Conservation (phyloP, 2,113 vertebrate genomes). For the Amblyornis subalaris region DNA sequence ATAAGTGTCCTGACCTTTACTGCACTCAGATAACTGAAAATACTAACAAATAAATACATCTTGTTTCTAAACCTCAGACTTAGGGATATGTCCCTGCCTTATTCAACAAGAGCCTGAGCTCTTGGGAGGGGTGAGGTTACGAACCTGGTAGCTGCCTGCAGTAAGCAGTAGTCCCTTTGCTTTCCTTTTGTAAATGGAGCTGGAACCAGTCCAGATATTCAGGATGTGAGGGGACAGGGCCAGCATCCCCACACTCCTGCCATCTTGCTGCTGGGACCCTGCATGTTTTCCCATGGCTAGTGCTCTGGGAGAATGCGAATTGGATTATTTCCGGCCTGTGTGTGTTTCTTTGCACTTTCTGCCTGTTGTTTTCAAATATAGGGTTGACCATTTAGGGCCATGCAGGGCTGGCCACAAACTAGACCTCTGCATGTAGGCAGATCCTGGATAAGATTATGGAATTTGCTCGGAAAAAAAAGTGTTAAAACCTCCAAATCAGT, state of each 20-base stretch:
- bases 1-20: slow-evolving; percentile 59
- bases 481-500: not conserved
- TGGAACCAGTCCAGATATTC: not conserved
- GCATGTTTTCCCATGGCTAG: not conserved
- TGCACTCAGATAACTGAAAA: slow-evolving; percentile 12
- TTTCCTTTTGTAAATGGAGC: not conserved
- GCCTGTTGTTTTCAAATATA: not conserved
- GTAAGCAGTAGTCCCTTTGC: not conserved
- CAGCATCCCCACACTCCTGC: not conserved
- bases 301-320: not conserved
- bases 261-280: not conserved
- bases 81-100: not conserved
- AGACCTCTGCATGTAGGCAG: not conserved
- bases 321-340: not conserved
- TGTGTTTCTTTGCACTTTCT: not conserved
- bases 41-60: slow-evolving; percentile 46
- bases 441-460: not conserved
- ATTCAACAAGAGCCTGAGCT: not conserved
- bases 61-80: slow-evolving; percentile 25
- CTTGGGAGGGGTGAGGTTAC: not conserved
- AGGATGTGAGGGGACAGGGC: not conserved
- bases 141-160: not conserved
- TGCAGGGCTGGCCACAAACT: not conserved
- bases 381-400: not conserved
- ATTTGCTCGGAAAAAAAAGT: not conserved